phyloP scores from a whole-genome alignment of 2,113 vertebrate species.

The Brachirus orientalis region DNA sequence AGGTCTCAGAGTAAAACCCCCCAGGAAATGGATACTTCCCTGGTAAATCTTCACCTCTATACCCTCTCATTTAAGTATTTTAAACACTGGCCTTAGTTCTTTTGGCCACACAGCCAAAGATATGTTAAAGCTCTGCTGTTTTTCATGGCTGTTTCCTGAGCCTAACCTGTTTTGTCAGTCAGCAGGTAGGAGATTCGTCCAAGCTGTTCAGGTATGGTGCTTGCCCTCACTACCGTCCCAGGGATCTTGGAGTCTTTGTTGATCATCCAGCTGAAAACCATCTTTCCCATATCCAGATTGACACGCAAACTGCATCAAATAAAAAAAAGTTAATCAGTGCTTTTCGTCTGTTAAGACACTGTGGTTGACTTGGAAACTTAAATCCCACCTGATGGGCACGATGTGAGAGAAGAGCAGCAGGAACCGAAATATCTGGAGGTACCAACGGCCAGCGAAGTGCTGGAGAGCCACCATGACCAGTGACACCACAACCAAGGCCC shows the following conservation, averaged over 20 bases:
- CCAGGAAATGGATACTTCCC: constrained; percentile 44
- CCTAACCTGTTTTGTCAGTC: constrained; percentile 95
- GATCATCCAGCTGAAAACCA: constrained; percentile 99
- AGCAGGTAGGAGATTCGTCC: constrained; percentile 97
- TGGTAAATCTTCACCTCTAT: constrained; percentile 46
- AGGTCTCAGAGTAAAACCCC: constrained; percentile 35
- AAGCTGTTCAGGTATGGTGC: constrained; percentile 96
- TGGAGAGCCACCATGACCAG: constrained; percentile 98
- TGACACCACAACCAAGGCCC: constrained; percentile 92
- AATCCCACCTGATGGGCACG: constrained; percentile 92
- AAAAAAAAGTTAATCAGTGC: neutral
- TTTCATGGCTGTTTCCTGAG: neutral
- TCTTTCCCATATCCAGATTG: constrained; percentile 99
- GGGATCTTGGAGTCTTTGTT: constrained; percentile 95
- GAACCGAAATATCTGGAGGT: constrained; percentile 97
- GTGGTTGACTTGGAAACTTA: neutral
- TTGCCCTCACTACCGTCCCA: constrained; percentile 93
- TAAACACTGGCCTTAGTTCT: constrained; percentile 1
- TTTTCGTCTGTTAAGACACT: neutral
- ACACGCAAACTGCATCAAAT: constrained; percentile 87
- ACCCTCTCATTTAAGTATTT: constrained; percentile 34
- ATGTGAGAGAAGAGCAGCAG: constrained; percentile 96
- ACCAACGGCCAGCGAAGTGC: constrained; percentile 96
- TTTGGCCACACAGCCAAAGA: neutral
- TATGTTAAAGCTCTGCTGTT: neutral